phyloP scores from a whole-genome alignment of 2,797 vertebrate genomes.

The Hephaestus fuliginosus region DNA sequence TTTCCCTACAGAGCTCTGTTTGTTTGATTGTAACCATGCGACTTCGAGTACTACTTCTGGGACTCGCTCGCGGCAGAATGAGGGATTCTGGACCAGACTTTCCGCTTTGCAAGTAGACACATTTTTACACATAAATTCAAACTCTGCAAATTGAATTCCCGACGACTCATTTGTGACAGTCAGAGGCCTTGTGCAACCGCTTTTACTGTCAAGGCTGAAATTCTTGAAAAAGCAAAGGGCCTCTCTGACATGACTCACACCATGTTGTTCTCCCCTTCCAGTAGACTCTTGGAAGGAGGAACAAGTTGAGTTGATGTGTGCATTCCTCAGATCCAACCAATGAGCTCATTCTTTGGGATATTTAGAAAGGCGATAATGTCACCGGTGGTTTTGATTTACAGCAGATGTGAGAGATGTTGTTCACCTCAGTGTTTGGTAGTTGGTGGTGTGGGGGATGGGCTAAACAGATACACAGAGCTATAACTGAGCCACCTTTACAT shows the following conservation, averaged over 20 bases:
- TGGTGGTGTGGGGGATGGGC: conserved; percentile 26
- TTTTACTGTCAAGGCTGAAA: conserved; percentile 28
- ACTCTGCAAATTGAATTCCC: neutral
- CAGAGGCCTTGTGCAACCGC: conserved; percentile 12
- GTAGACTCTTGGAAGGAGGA: conserved; percentile 39
- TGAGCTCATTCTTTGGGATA: conserved; percentile 71
- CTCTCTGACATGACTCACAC: conserved; percentile 40
- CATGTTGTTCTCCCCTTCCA: conserved; percentile 33
- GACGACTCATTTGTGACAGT: neutral
- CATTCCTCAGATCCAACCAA: conserved; percentile 70
- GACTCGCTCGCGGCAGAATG: conserved; percentile 14
- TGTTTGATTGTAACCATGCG: conserved; percentile 69
- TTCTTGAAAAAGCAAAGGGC: conserved; percentile 17
- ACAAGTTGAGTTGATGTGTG: conserved; percentile 49
- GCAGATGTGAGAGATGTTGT: conserved; percentile 71
- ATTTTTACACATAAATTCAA: conserved; percentile 23
- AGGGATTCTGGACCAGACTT: conserved; percentile 26
- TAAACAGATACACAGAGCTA: conserved; percentile 1
- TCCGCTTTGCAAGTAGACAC: neutral
- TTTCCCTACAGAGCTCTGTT: conserved; percentile 56
- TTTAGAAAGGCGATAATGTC: conserved; percentile 75
- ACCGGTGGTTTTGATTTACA: conserved; percentile 65
- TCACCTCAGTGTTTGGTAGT: conserved; percentile 33
- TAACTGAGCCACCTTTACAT: neutral
- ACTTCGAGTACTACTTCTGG: conserved; percentile 29